A percentile compares a stretch with the other conserved stretches of the same genome.
These are phyloP conservation scores for Eugnorisma glareosa DNA, from an alignment of 2,888 invertebrate species.

Conservation along the genomic window DNA sequence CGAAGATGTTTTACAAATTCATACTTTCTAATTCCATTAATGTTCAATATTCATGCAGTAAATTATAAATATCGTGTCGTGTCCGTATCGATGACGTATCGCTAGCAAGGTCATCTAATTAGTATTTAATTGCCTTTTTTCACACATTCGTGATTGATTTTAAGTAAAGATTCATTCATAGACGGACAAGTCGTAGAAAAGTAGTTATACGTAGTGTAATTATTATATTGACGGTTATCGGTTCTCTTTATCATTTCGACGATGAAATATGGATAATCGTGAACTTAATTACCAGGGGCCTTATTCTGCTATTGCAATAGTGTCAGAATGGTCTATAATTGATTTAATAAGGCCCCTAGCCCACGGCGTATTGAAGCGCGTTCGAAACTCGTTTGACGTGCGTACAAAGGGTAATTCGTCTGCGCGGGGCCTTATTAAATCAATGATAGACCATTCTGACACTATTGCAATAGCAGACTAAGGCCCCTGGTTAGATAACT, in stretches of 20 bases:
- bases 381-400: too few species aligned
- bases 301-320: too few species aligned
- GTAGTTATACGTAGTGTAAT: not conserved
- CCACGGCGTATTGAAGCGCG: too few species aligned
- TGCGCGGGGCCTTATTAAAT: too few species aligned
- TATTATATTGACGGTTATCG: not conserved
- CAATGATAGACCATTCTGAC: too few species aligned
- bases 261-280: not conserved
- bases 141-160: constrained; percentile 56
- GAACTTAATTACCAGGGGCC: too few species aligned
- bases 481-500: not conserved
- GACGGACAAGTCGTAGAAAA: not conserved
- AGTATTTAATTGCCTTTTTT: constrained; percentile 72
- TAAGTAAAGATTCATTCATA: not conserved
- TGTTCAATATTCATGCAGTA: constrained; percentile 31
- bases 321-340: too few species aligned
- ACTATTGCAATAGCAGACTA: too few species aligned
- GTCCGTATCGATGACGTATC: constrained; percentile 48
- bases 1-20: not conserved
- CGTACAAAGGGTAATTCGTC: too few species aligned
- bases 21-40: constrained; percentile 42
- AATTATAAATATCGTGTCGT: constrained; percentile 23
- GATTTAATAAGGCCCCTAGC: too few species aligned
- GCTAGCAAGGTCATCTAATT: constrained; percentile 71
- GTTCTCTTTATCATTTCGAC: not conserved